Conservation (phyloP, 1,140 invertebrate species). For the Mesaphorura yosii region DNA sequence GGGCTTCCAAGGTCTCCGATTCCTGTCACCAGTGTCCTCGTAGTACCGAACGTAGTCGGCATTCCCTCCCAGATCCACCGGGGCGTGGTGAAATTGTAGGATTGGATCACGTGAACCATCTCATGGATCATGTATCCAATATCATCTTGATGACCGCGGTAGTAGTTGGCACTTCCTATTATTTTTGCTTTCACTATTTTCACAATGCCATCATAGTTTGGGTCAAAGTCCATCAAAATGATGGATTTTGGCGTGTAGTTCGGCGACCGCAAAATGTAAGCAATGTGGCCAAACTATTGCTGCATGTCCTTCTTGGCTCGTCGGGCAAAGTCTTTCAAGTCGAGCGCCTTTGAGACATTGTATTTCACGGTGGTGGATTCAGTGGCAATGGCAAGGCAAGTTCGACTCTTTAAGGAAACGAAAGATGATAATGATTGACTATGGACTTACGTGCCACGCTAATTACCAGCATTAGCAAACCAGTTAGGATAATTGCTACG, state of each 20-base stretch:
- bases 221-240: conserved; percentile 13
- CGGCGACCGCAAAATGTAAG: conserved; percentile 1
- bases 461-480: too few species aligned
- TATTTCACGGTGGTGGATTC: not conserved
- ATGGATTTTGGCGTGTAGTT: conserved; percentile 1
- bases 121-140: conserved; percentile 17
- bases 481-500: too few species aligned
- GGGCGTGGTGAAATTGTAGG: not conserved
- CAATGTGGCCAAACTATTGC: conserved; percentile 1
- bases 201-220: conserved; percentile 11
- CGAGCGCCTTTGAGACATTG: not conserved
- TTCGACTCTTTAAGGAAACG: too few species aligned
- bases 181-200: not conserved
- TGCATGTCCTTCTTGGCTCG: not conserved
- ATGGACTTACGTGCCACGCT: too few species aligned
- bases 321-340: not conserved
- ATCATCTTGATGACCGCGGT: conserved; percentile 6
- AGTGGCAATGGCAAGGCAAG: too few species aligned
- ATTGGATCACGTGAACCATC: conserved; percentile 15
- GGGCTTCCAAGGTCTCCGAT: conserved; percentile 5
- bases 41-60: conserved; percentile 13
- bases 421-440: too few species aligned
- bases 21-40: not conserved
- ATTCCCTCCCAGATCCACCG: conserved; percentile 6
- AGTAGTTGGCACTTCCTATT: conserved; percentile 9